Percentiles rank a stretch among this genome's conserved stretches.
phyloP scores from a whole-genome alignment of 2,113 vertebrate genomes.

The Scophthalmus maximus region DNA sequence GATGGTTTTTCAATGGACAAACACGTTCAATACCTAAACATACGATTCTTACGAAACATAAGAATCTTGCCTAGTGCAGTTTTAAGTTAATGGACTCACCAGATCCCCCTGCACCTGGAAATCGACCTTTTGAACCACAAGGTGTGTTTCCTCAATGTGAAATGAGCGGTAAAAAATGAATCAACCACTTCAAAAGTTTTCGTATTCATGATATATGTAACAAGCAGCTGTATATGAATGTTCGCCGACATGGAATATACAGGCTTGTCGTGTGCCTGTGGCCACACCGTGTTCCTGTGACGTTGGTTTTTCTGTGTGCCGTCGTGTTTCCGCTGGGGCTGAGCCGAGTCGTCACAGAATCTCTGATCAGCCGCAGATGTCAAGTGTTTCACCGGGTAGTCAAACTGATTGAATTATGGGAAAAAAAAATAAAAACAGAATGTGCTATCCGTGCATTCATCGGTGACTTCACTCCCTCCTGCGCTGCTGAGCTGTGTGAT shows the following conservation, averaged over 20 bases:
- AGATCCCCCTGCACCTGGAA: constrained; percentile 26
- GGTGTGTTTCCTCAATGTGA: constrained; percentile 35
- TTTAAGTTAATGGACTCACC: constrained; percentile 49
- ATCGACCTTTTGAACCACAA: background rate
- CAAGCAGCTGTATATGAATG: constrained; percentile 28
- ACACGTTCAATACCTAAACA: background rate
- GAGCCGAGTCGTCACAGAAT: constrained; percentile 7
- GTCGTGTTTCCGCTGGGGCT: constrained; percentile 17
- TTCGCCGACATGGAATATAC: constrained; percentile 8
- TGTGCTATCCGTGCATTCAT: too few species aligned
- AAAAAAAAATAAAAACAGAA: too few species aligned
- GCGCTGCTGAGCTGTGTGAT: background rate
- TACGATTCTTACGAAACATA: background rate
- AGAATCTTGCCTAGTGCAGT: constrained; percentile 52
- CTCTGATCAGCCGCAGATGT: background rate
- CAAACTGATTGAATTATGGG: too few species aligned
- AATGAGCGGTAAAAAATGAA: constrained; percentile 25
- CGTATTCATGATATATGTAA: background rate
- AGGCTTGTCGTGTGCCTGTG: constrained; percentile 4
- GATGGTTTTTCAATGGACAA: too few species aligned
- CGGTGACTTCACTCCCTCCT: too few species aligned
- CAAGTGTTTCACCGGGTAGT: background rate
- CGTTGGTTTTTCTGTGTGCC: background rate
- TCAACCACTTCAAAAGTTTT: too few species aligned
- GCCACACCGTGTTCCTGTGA: constrained; percentile 15